A percentile compares a stretch with the other conserved stretches of the same genome.
Conservation (phyloP, 2,888 invertebrate species). For the Pristionchus exspectatus region DNA sequence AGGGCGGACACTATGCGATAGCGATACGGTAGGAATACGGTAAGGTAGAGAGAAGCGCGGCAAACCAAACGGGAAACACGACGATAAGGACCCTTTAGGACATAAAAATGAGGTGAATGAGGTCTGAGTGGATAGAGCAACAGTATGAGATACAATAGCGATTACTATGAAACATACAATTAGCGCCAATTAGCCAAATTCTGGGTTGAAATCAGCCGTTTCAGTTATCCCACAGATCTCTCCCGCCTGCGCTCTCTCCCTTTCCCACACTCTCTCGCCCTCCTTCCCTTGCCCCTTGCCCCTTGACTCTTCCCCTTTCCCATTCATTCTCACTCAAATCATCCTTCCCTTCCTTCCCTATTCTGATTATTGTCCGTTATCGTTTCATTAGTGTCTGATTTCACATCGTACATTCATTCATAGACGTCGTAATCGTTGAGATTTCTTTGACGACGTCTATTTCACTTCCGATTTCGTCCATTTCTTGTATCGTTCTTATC, state of each 20-base stretch:
- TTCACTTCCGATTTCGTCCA: too few relatives aligned
- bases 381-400: too few relatives aligned
- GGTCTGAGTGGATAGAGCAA: background rate
- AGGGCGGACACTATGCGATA: background rate
- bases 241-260: constrained; percentile 20
- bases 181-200: background rate
- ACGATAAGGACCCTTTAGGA: background rate
- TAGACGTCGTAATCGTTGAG: too few relatives aligned
- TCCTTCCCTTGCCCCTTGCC: too few relatives aligned
- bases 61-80: background rate
- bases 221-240: background rate
- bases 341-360: too few relatives aligned
- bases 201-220: background rate
- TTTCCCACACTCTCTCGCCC: constrained; percentile 45
- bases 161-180: background rate
- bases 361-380: too few relatives aligned
- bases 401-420: too few relatives aligned
- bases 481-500: too few relatives aligned
- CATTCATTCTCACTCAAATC: too few relatives aligned
- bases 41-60: background rate
- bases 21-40: background rate
- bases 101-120: background rate
- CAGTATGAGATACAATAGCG: background rate
- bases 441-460: too few relatives aligned
- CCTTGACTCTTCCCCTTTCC: too few relatives aligned